A percentile compares a stretch with the other conserved stretches of the same genome.
Conservation (phyloP, 1,140 invertebrate genomes). For the Drosophila suzukii region DNA sequence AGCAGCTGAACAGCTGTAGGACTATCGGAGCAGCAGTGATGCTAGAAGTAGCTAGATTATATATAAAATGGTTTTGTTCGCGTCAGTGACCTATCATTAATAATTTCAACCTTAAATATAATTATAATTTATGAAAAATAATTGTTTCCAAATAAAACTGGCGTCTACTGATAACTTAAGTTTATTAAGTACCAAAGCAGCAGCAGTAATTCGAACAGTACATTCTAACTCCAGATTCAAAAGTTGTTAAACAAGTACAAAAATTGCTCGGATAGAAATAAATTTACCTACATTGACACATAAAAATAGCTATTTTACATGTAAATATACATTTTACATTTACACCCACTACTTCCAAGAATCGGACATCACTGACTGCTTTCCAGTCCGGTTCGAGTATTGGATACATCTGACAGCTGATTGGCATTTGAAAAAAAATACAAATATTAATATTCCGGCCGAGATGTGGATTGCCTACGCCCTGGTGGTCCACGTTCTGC, state of each 20-base stretch:
- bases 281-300: too few relatives aligned
- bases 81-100: too few relatives aligned
- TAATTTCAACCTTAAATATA: too few relatives aligned
- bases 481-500: conserved; percentile 85
- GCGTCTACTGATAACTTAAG: too few relatives aligned
- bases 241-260: too few relatives aligned
- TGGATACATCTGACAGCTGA: conserved; percentile 33
- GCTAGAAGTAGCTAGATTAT: background rate
- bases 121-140: too few relatives aligned
- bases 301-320: background rate
- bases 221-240: too few relatives aligned
- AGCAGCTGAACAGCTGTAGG: background rate
- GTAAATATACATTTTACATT: background rate
- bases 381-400: background rate
- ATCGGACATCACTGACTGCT: background rate
- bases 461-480: conserved; percentile 75
- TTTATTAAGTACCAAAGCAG: too few relatives aligned
- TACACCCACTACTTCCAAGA: background rate
- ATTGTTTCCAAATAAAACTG: too few relatives aligned
- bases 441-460: background rate
- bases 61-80: too few relatives aligned
- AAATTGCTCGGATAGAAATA: too few relatives aligned
- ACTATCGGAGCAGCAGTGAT: background rate
- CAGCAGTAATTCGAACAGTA: too few relatives aligned
- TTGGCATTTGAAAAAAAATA: conserved; percentile 23